These are phyloP conservation scores for Hippoglossus hippoglossus DNA, from an alignment of 2,797 vertebrate species.

Conservation along the genomic window DNA sequence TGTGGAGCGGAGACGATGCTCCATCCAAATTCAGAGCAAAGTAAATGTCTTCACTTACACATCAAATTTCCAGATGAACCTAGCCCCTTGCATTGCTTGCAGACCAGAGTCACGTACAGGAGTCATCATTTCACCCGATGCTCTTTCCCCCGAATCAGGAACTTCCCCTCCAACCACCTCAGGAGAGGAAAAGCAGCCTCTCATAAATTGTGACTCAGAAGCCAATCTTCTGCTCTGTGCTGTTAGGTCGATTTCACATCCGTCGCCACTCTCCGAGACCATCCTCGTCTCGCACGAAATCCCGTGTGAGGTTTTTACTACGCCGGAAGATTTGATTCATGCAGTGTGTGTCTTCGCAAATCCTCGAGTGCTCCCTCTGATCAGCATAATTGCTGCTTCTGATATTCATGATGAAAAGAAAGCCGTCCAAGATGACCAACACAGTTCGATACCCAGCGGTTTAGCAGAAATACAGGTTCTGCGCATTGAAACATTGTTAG, in stretches of 20 bases:
- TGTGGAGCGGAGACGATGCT: conserved; percentile 17
- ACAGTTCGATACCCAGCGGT: neutral
- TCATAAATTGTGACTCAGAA: conserved; percentile 59
- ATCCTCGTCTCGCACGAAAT: conserved; percentile 1
- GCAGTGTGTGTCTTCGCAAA: conserved; percentile 8
- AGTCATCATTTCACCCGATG: conserved; percentile 57
- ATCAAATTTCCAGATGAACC: conserved; percentile 11
- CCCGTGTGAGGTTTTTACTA: conserved; percentile 3
- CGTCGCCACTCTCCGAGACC: conserved; percentile 13
- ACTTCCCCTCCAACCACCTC: conserved; percentile 52
- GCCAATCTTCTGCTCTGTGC: conserved; percentile 25
- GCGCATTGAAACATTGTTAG: neutral
- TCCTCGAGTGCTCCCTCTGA: too few species aligned
- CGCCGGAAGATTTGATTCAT: conserved; percentile 14
- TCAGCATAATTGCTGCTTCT: too few species aligned
- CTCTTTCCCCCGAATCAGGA: conserved; percentile 53
- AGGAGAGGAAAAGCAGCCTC: conserved; percentile 46
- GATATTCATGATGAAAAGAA: too few species aligned
- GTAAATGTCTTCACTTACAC: conserved; percentile 24
- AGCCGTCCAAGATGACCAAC: too few species aligned
- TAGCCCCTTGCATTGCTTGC: conserved; percentile 33
- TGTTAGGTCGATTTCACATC: conserved; percentile 30
- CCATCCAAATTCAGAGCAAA: conserved; percentile 20
- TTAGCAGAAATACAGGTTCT: neutral
- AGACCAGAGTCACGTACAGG: conserved; percentile 20